Conservation (phyloP, 2,888 invertebrate species). For the Liodrosophila aerea region DNA sequence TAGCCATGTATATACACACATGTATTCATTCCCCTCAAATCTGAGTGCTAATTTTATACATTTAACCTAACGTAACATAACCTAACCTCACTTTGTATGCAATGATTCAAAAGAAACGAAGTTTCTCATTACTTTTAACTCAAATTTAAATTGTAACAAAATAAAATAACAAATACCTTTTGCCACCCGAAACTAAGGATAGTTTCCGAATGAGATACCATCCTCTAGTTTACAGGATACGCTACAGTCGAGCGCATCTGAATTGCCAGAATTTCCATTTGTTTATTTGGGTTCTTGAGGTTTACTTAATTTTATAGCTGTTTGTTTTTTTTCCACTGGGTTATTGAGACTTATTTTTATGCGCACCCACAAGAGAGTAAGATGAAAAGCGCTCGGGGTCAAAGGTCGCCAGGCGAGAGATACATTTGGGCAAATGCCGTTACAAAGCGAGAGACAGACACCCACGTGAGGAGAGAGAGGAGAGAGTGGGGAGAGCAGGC, state of each 20-base stretch:
- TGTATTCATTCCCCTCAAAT: too few species aligned
- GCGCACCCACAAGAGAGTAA: slow-evolving; percentile 16
- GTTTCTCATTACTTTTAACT: too few species aligned
- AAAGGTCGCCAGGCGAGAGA: slow-evolving; percentile 27
- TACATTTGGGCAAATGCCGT: slow-evolving; percentile 29
- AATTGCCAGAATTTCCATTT: background rate
- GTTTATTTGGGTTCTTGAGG: slow-evolving; percentile 10
- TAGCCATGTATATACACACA: too few species aligned
- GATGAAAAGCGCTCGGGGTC: slow-evolving; percentile 34
- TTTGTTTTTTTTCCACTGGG: slow-evolving; percentile 6
- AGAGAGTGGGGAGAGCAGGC: background rate
- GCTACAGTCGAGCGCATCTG: background rate
- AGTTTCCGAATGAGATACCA: too few species aligned
- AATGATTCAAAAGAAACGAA: too few species aligned
- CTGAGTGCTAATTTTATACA: too few species aligned
- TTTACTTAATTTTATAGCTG: background rate
- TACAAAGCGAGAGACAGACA: slow-evolving; percentile 12
- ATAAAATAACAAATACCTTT: too few species aligned
- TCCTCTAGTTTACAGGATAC: slow-evolving; percentile 1
- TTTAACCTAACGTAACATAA: too few species aligned
- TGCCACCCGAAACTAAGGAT: too few species aligned
- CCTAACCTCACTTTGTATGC: too few species aligned
- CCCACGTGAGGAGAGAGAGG: background rate
- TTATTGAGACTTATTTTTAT: slow-evolving; percentile 9
- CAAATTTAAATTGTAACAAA: too few species aligned